Evolutionary conservation across 2,797 vertebrate species (phyloP).

Genomic region (Sebastes hubbsi): DNA sequence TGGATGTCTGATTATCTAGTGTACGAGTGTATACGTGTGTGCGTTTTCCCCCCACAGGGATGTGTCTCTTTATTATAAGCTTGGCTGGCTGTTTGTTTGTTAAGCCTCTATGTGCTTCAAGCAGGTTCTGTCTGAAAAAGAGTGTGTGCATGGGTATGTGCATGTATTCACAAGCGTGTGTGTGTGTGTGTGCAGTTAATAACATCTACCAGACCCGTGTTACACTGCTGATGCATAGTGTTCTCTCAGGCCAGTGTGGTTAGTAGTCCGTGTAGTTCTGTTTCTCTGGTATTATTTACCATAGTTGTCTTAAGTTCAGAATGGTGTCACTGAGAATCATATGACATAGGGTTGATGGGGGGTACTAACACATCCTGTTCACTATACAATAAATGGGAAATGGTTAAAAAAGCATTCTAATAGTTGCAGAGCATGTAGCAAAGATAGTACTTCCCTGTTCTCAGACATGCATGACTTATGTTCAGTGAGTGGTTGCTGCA

Average conservation of each 20-base stretch:
- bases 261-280: constrained; percentile 19
- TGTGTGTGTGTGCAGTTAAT: constrained; percentile 27
- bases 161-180: constrained; percentile 8
- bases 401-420: constrained; percentile 25
- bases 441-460: constrained; percentile 48
- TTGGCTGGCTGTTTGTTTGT: constrained; percentile 58
- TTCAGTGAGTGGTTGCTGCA: constrained; percentile 30
- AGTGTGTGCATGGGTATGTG: constrained; percentile 46
- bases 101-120: constrained; percentile 52
- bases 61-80: constrained; percentile 60
- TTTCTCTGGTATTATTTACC: constrained; percentile 23
- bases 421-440: constrained; percentile 24
- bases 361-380: constrained; percentile 66
- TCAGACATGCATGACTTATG: background rate
- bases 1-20: constrained; percentile 63
- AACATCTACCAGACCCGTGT: constrained; percentile 38
- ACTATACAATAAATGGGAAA: constrained; percentile 50
- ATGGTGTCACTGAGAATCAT: constrained; percentile 53
- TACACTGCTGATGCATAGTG: constrained; percentile 35
- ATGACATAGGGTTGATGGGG: constrained; percentile 31
- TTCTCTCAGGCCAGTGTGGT: constrained; percentile 23
- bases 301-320: constrained; percentile 25
- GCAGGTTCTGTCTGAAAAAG: constrained; percentile 46
- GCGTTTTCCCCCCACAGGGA: constrained; percentile 30
- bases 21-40: constrained; percentile 17